Evolutionary conservation across 2,888 invertebrate genomes (phyloP).

Genomic region (Ditylenchus weischeri): DNA sequence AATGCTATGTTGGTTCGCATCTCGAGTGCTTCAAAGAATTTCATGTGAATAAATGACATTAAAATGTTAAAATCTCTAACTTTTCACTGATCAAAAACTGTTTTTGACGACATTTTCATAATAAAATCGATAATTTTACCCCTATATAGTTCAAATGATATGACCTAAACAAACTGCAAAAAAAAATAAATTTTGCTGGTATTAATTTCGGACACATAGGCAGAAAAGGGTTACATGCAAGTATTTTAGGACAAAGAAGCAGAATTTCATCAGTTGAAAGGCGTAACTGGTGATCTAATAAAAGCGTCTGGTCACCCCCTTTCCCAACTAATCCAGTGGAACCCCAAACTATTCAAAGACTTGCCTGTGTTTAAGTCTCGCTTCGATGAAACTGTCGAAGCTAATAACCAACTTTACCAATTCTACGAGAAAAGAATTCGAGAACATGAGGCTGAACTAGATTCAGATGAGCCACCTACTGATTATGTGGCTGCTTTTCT

Average conservation of each 20-base stretch:
- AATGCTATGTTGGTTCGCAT: too few relatives aligned
- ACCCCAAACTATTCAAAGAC: constrained; percentile 13
- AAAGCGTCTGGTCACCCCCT: neutral
- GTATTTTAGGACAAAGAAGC: constrained; percentile 12
- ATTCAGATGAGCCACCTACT: constrained; percentile 20
- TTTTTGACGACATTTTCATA: too few relatives aligned
- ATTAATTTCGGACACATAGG: too few relatives aligned
- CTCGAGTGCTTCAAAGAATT: too few relatives aligned
- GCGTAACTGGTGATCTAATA: neutral
- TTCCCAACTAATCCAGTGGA: constrained; percentile 7
- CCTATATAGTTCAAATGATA: too few relatives aligned
- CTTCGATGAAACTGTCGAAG: constrained; percentile 1
- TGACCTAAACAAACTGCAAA: too few relatives aligned
- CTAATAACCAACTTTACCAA: neutral
- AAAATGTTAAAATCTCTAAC: too few relatives aligned
- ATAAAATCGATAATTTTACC: too few relatives aligned
- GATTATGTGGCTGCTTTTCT: constrained; percentile 31
- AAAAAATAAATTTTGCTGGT: too few relatives aligned
- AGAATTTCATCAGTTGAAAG: constrained; percentile 22
- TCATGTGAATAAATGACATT: too few relatives aligned
- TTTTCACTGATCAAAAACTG: too few relatives aligned
- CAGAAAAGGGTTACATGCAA: too few relatives aligned
- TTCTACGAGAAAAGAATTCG: constrained; percentile 31
- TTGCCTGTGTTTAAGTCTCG: constrained; percentile 13
- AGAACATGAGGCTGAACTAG: constrained; percentile 24